Base-by-base conservation (phyloP, 2,113 vertebrate genomes). In the Coregonus clupeaformis region DNA sequence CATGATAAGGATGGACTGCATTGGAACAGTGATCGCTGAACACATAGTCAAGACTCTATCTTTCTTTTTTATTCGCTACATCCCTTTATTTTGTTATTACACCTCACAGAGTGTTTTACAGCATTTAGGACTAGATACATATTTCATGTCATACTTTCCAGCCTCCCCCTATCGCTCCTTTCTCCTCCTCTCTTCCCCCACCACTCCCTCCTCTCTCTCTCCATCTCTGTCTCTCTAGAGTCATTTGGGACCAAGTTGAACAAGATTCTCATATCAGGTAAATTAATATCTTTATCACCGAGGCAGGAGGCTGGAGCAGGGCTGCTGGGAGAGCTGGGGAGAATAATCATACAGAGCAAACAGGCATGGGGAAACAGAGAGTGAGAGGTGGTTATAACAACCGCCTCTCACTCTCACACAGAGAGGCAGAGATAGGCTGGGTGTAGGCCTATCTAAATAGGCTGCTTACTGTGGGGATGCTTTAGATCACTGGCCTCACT, bases 231-330 rank as follows among this genome's bases (percentile, higher is more conserved):
- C 79, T 74, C 80, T 86, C 82, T 68, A 5, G 71, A 86, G 89
- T 91, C 86, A 87, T 87, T 88, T 84, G 81, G 85, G 83, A 90
- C 84, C 83, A 32, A 81, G 77, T 20, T 71, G 86, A 91, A 88
- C 86, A 89, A 85, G 87, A 90, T 85, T 86, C 90, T 89, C 88
- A 86, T 90, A 90, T 91, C 85, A 84, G 88, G 85, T 87, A 88
- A 90, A 88, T 91, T 83, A 89, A 90, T 91, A 91, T 91, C 85
- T 90, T 90, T 87, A 89, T 89, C 82, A 82, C 80, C 69, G 78
- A 78, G 82, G 85, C 80, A 82, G 85, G 77, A 85, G 77, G 57
- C 47, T 1, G 81, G 79, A 85, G 81, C 49, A 14, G 49, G 49
- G 49, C 49, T 14, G 80, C 81, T 80, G 32, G 1, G 83, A 83